Evolutionary conservation across 2,113 vertebrate genomes (phyloP), one percentile per base, ranked within the genome.

Genomic region (Choloepus hoffmanni): DNA sequence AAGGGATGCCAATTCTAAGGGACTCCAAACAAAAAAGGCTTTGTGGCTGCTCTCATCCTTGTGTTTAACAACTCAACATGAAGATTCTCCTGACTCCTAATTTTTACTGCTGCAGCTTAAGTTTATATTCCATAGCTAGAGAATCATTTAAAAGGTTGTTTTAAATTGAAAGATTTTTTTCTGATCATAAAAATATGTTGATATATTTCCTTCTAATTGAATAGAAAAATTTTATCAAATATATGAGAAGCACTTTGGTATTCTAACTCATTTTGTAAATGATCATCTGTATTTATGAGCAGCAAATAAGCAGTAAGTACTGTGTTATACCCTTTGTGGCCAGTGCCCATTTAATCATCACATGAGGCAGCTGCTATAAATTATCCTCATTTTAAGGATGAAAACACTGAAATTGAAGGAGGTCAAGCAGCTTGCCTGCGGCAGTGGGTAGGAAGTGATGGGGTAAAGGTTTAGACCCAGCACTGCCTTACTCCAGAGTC

Each of bases 381-480:
- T 85, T 53, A 95, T 91, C 24, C 58, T 85, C 70, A 94, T 45
- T 58, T 87, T 78, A 68, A 33, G 73, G 28, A 78, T 40, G 3
- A 79, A 68, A 90, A 91, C 21, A 2, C 5, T 18, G 36, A 45
- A 10, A 16, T 7, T 70, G 67, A 70, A 3, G 28, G 28, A 90
- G 10, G 7, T 15, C 43, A 83, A 85, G 10, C 33, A 82, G 85
- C 48, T 63, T 91, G 1, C 16, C 55, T 90, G 36, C 91, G 58
- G 48, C 77, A 67, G 65, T 28, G 67, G 28, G 10, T 55, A 76
- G 43, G 7, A 85, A 62, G 0, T 53, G 26, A 19, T 45, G 15
- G 43, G 74, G 18, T 45, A 28, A 18, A 74, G 58, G 45, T 48
- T 94, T 60, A 94, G 53, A 50, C 1, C 2, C 53, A 89, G 30